Evolutionary conservation across 2,113 vertebrate genomes (phyloP).

Genomic region (Cryptomyrus ogoouensis): DNA sequence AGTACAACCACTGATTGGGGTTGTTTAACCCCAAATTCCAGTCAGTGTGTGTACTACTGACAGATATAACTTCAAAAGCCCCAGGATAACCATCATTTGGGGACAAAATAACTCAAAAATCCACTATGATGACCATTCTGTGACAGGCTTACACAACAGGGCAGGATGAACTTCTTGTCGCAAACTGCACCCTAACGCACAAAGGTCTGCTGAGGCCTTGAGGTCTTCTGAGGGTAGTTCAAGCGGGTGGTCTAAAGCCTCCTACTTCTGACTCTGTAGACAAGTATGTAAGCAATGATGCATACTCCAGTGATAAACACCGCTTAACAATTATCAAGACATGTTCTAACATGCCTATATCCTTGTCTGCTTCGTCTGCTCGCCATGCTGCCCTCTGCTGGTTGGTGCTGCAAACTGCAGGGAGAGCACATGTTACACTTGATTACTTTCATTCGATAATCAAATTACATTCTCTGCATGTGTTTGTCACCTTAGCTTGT

Average conservation of each 20-base stretch:
- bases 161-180: not conserved
- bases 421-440: not conserved
- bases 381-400: conserved; percentile 47
- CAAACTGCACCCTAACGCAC: not conserved
- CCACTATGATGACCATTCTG: not conserved
- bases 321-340: conserved; percentile 29
- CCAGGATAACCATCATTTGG: not conserved
- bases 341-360: conserved; percentile 43
- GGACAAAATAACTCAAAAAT: not conserved
- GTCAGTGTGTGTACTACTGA: not conserved
- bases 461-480: not conserved
- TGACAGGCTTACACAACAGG: not conserved
- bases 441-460: not conserved
- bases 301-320: not conserved
- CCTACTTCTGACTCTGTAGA: not conserved
- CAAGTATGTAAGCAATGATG: conserved; percentile 1
- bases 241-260: not conserved
- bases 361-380: not conserved
- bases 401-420: not conserved
- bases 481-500: not conserved
- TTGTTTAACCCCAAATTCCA: not conserved
- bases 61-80: not conserved
- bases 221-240: not conserved
- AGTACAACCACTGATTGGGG: not conserved
- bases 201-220: not conserved